Conservation (phyloP, 2,797 vertebrate species). For the Melanotaenia nigrans region DNA sequence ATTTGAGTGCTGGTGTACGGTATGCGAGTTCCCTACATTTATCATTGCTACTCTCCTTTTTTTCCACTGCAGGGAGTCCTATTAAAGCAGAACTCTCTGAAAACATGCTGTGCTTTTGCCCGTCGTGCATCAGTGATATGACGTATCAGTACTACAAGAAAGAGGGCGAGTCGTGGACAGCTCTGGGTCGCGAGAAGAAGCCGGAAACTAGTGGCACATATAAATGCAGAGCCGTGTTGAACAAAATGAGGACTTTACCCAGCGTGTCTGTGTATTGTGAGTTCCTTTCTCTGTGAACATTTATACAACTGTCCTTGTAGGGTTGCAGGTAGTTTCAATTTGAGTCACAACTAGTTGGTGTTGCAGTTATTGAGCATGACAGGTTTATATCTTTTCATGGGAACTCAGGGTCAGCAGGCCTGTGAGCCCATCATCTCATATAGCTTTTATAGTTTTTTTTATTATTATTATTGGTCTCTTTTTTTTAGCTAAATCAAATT, state of each 20-base stretch:
- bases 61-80: conserved; percentile 17
- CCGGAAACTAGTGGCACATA: conserved; percentile 23
- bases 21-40: background rate
- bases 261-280: background rate
- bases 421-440: no score
- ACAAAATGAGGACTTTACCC: background rate
- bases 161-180: accelerated
- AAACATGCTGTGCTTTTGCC: conserved; percentile 25
- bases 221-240: conserved; percentile 36
- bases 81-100: conserved; percentile 13
- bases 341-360: no score
- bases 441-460: no score
- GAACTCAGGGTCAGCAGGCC: no score
- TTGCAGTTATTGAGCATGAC: no score
- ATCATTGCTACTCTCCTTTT: background rate
- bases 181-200: background rate
- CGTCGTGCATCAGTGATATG: accelerated
- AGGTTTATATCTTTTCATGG: no score
- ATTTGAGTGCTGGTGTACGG: background rate
- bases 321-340: background rate
- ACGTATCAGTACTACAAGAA: conserved; percentile 11
- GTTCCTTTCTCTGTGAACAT: conserved; percentile 12
- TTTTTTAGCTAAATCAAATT: no score
- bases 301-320: background rate
- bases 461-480: no score